Evolutionary conservation across 2,113 vertebrate species (phyloP).

Genomic region (Anthoscopus minutus): DNA sequence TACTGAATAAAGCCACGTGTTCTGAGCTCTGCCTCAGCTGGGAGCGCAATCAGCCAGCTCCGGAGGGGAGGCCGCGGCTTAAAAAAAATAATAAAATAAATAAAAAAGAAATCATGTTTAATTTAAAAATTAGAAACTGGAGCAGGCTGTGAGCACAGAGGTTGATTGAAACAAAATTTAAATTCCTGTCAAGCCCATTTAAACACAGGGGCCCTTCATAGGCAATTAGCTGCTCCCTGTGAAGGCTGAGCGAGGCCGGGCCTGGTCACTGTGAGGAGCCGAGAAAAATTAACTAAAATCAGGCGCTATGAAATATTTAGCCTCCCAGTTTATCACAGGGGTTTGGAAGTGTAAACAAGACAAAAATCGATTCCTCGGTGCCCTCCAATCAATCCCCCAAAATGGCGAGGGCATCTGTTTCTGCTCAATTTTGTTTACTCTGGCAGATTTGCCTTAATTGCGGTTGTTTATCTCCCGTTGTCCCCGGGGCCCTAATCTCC

Average conservation of each 20-base stretch:
- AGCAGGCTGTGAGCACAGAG: slow-evolving; percentile 78
- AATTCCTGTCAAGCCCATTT: slow-evolving; percentile 84
- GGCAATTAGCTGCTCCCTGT: slow-evolving; percentile 82
- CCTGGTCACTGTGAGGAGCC: slow-evolving; percentile 72
- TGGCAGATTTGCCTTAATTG: slow-evolving; percentile 81
- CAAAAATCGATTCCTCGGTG: slow-evolving; percentile 87
- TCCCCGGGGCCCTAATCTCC: slow-evolving; percentile 79
- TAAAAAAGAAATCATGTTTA: slow-evolving; percentile 67
- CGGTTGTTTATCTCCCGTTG: slow-evolving; percentile 82
- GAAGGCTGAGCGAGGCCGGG: slow-evolving; percentile 73
- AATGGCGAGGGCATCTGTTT: slow-evolving; percentile 80
- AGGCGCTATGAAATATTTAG: slow-evolving; percentile 76
- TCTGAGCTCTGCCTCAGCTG: background rate
- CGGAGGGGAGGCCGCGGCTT: slow-evolving; percentile 34
- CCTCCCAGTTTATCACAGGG: slow-evolving; percentile 74
- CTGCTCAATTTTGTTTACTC: slow-evolving; percentile 77
- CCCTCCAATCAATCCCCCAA: slow-evolving; percentile 81
- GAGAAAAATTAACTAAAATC: slow-evolving; percentile 76
- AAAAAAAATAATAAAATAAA: background rate
- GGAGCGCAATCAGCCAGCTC: background rate
- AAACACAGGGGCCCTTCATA: slow-evolving; percentile 82
- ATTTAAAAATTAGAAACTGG: slow-evolving; percentile 83
- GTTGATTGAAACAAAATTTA: slow-evolving; percentile 84
- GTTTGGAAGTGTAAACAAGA: slow-evolving; percentile 93
- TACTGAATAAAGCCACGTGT: background rate